These are phyloP conservation scores for Lepidocyrtinus sp. DNA, from an alignment of 2,888 invertebrate species.

Conservation along the genomic window DNA sequence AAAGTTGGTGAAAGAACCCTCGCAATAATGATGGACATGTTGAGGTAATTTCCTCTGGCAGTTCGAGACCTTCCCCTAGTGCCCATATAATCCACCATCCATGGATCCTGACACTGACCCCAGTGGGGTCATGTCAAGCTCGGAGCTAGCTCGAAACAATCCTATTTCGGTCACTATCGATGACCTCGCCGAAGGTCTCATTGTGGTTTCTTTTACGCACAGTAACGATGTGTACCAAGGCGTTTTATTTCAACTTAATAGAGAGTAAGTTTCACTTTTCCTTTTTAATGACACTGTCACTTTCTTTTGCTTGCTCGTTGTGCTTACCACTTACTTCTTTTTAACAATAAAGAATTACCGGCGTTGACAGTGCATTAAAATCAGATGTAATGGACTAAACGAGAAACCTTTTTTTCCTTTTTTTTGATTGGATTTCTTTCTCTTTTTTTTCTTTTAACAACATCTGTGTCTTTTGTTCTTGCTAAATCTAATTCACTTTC, in stretches of 20 bases:
- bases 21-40: constrained; percentile 19
- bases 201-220: constrained; percentile 67
- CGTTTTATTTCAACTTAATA: constrained; percentile 67
- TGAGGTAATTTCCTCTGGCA: too few relatives aligned
- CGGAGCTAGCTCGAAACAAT: constrained; percentile 61
- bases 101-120: constrained; percentile 48
- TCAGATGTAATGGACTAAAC: too few relatives aligned
- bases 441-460: too few relatives aligned
- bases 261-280: constrained; percentile 67
- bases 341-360: too few relatives aligned
- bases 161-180: constrained; percentile 60
- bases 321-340: too few relatives aligned
- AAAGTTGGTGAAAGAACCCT: not conserved
- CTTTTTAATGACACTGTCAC: not conserved
- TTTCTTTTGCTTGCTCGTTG: constrained; percentile 22
- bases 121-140: constrained; percentile 28
- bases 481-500: too few relatives aligned
- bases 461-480: too few relatives aligned
- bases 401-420: too few relatives aligned
- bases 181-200: constrained; percentile 65
- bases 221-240: constrained; percentile 67
- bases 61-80: constrained; percentile 19
- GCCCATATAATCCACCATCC: constrained; percentile 18
- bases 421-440: too few relatives aligned
- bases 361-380: too few relatives aligned